Evolutionary conservation across 2,888 invertebrate species (phyloP), one percentile per base, ranked within the genome.

Genomic region (Charanyca ferruginea): DNA sequence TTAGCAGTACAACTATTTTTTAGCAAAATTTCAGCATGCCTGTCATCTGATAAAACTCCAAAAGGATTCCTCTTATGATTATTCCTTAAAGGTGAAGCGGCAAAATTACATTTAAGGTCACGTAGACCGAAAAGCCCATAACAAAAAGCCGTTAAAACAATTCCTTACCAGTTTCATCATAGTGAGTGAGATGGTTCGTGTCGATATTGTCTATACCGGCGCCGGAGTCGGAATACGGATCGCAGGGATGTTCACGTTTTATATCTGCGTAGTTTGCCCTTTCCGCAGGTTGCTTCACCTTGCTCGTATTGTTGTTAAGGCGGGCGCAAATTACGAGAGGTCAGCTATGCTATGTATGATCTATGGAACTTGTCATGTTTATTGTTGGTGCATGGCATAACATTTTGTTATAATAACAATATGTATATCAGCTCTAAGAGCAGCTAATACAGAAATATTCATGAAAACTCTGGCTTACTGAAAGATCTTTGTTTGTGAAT

Each of bases 211-310:
- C 87, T 79, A 73, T 80, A 81, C 85, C 83, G 79, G 79, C 76
- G 87, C 85, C 83, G 83, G 79, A 85, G 86, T 84, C 81, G 83
- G 87, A 91, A 90, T 93, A 91, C 91, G 77, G 84, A 84, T 80
- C 83, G 85, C 85, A 85, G 90, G 94, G 94, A 92, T 93, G 92
- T 89, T 85, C 91, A 86, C 90, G 90, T 91, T 93, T 91, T 94
- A 94, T 94, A 94, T 92, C 90, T 83, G 87, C 87, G 86, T 87
- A 84, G 87, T 85, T 86, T 94, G 94, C 94, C 94, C 94, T 94
- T 94, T 94, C 83, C 85, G 85, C 86, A 83, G 86, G 90, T 93
- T 93, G 93, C 94, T 86, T 93, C 93, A 94, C 93, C 91, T 93
- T 93, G 94, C 90, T 88, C 91, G 90, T 89, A 92, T 93, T 93